Conservation (phyloP, 2,888 invertebrate species). For the Helobdella robusta region DNA sequence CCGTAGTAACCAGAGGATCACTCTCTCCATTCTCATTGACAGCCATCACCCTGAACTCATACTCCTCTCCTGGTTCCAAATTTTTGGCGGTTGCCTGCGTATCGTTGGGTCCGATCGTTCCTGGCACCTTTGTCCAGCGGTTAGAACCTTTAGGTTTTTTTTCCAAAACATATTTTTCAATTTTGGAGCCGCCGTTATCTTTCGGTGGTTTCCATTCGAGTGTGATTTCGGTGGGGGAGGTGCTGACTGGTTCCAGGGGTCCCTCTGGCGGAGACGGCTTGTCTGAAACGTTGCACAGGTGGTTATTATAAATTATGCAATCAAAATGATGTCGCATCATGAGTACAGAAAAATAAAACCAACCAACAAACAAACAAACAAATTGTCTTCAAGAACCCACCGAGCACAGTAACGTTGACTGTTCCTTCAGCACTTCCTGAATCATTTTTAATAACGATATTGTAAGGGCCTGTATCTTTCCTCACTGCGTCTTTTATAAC, state of each 20-base stretch:
- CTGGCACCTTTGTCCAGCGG: slow-evolving; percentile 44
- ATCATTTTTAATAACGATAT: slow-evolving; percentile 80
- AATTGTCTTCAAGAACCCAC: slow-evolving; percentile 40
- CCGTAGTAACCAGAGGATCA: slow-evolving; percentile 77
- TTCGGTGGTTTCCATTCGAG: slow-evolving; percentile 92
- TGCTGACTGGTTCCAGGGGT: slow-evolving; percentile 75
- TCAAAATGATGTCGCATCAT: background rate
- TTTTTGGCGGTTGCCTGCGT: slow-evolving; percentile 65
- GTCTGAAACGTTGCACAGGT: slow-evolving; percentile 53
- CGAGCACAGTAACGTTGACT: slow-evolving; percentile 82
- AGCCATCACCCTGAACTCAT: slow-evolving; percentile 95
- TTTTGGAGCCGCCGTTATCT: slow-evolving; percentile 85
- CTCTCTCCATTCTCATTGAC: slow-evolving; percentile 96
- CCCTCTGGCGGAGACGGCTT: slow-evolving; percentile 82
- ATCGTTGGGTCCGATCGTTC: slow-evolving; percentile 31
- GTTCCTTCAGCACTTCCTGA: slow-evolving; percentile 91
- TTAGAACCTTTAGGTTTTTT: slow-evolving; percentile 61
- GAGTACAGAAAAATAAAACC: background rate
- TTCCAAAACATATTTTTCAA: slow-evolving; percentile 92
- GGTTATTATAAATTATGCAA: too few relatives aligned
- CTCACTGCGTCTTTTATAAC: slow-evolving; percentile 85
- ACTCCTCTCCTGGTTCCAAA: slow-evolving; percentile 77
- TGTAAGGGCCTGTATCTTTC: slow-evolving; percentile 79
- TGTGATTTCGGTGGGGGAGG: slow-evolving; percentile 86
- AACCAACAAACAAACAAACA: background rate